These are phyloP conservation scores for Fundulus diaphanus DNA, from an alignment of 2,797 vertebrate species.

Conservation along the genomic window DNA sequence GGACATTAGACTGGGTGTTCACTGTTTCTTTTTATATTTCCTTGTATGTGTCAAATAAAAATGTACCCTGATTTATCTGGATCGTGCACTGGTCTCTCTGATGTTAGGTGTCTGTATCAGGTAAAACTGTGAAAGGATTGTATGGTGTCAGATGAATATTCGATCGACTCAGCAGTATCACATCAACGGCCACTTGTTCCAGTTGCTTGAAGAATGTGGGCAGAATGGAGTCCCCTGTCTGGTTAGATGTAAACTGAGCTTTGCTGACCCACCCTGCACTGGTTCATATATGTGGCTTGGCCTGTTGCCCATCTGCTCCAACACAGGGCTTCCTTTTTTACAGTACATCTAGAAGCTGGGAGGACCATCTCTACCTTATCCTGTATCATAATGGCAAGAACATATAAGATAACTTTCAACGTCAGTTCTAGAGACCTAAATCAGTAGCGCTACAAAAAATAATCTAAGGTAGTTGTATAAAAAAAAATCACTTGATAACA, in stretches of 20 bases:
- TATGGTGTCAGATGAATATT: constrained; percentile 26
- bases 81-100: background rate
- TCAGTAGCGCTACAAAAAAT: background rate
- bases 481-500: background rate
- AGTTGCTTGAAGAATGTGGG: constrained; percentile 35
- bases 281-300: constrained; percentile 39
- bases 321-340: constrained; percentile 54
- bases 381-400: background rate
- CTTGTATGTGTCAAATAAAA: background rate
- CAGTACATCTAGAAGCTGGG: constrained; percentile 26
- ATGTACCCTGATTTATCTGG: background rate
- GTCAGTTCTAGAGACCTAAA: background rate
- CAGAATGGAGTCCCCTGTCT: constrained; percentile 41
- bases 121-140: constrained; percentile 30
- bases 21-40: background rate
- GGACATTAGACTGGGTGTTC: constrained; percentile 10
- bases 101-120: constrained; percentile 1
- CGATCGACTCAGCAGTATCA: constrained; percentile 40
- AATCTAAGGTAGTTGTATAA: background rate
- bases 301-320: constrained; percentile 35
- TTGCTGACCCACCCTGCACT: constrained; percentile 37
- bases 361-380: background rate
- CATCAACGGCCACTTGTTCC: constrained; percentile 50
- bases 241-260: constrained; percentile 33
- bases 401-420: constrained; percentile 23